Percentiles rank a stretch among this genome's conserved stretches.
phyloP scores from a whole-genome alignment of 2,113 vertebrate species.

The Fulmarus glacialis region DNA sequence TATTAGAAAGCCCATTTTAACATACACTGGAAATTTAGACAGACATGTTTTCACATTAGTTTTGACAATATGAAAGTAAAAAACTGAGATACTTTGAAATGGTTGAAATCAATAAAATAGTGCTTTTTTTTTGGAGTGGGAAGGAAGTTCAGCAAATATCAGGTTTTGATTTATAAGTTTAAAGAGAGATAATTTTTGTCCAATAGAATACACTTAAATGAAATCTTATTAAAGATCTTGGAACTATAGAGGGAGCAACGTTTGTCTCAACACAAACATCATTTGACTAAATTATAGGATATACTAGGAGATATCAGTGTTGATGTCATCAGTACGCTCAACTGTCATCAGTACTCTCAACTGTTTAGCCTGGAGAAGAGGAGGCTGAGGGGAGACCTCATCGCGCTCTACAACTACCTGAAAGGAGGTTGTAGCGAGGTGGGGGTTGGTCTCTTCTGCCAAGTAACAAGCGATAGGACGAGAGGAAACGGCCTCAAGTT shows the following conservation, averaged over 20 bases:
- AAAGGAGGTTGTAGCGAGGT: no score
- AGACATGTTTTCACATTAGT: rapidly evolving
- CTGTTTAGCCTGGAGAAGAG: no score
- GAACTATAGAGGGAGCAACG: neutral
- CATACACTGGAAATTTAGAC: neutral
- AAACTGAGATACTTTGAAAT: neutral
- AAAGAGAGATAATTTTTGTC: neutral
- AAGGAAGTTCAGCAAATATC: neutral
- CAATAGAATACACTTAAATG: neutral
- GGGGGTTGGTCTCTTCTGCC: no score
- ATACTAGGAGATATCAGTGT: neutral
- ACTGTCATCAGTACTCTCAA: no score
- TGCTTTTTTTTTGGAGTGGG: neutral
- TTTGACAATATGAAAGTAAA: neutral
- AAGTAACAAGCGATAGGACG: no score
- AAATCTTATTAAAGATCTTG: neutral
- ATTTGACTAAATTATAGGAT: neutral
- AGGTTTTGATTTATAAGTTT: neutral
- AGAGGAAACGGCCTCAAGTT: no score
- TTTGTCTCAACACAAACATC: neutral
- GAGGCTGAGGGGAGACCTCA: no score
- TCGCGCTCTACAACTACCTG: no score
- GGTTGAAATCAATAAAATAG: neutral
- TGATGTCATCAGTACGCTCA: neutral
- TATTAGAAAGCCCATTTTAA: neutral